Evolutionary conservation across 92 coral and sea anemone species (phyloP), one percentile per base, ranked within the genome.

Genomic region (Heteractis magnifica): DNA sequence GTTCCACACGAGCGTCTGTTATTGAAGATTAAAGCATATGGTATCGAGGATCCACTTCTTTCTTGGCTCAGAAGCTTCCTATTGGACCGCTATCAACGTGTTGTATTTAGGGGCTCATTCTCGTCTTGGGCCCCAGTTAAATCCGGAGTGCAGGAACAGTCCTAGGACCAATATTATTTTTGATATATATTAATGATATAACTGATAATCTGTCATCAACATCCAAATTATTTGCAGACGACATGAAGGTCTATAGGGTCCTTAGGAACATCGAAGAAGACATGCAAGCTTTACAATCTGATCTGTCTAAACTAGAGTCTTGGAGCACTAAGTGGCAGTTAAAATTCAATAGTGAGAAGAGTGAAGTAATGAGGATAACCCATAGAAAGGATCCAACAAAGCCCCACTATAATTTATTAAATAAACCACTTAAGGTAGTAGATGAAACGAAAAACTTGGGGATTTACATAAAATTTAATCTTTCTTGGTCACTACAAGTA

Each of bases 141-240:
- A 64, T 86, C 89, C 74, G 89, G 89, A 49, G 85, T 60, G 51
- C 89, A 72, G 86, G 86, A 58, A 72, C 81, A 23, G 76, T 79
- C 5, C 49, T 82, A 52, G 83, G 84, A 6, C 88, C 88, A 10
- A 65, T 71, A 41, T 73, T 85, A 16, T 77, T 78, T 70, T 65
- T 86, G 20, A 58, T 86, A 70, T 86, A 59, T 52, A 52, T 86
- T 51, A 86, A 86, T 64, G 86, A 81, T 52, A 86, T 86, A 65
- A 77, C 79, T 49, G 53, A 79, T 60, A 79, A 48, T 52, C 16
- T 87, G 19, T 20, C 51, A 23, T 82, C 77, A 34, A 6, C 75
- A 68, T 72, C 71, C 34, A 76, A 87, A 60, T 60, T 87, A 56
- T 87, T 87, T 77, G 90, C 90, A 59, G 86, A 65, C 65, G 79